phyloP scores from a whole-genome alignment of 1,140 invertebrate species.

The Drosophila orena region DNA sequence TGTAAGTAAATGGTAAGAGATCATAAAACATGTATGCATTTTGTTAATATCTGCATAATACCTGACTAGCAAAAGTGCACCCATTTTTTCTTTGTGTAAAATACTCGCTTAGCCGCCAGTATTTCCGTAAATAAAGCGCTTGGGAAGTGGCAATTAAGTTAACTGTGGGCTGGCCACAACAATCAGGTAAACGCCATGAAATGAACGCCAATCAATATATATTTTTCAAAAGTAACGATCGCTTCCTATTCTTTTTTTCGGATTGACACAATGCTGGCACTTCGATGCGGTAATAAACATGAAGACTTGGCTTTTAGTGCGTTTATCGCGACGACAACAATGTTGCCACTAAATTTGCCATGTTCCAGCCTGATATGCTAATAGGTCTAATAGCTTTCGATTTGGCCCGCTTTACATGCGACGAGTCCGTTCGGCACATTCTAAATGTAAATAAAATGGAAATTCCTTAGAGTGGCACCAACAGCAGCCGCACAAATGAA shows the following conservation, averaged over 20 bases:
- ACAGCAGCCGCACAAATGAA: conserved; percentile 16
- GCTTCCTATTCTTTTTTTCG: conserved; percentile 27
- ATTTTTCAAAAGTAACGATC: conserved; percentile 8
- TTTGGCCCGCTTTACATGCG: conserved; percentile 57
- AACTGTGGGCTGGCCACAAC: conserved; percentile 33
- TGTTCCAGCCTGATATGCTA: conserved; percentile 55
- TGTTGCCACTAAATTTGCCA: conserved; percentile 52
- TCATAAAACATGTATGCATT: too few relatives aligned
- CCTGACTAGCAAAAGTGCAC: not conserved
- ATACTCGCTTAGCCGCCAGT: conserved; percentile 35
- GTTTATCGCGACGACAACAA: conserved; percentile 36
- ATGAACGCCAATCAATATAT: conserved; percentile 10
- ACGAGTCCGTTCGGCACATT: conserved; percentile 60
- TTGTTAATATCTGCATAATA: too few relatives aligned
- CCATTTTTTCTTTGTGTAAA: conserved; percentile 10
- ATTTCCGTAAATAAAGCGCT: conserved; percentile 60
- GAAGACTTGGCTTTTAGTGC: not conserved
- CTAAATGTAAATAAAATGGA: conserved; percentile 79
- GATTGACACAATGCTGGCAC: not conserved
- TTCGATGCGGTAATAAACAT: conserved; percentile 34
- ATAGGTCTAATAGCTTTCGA: conserved; percentile 75
- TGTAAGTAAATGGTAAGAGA: too few relatives aligned
- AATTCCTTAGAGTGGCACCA: conserved; percentile 63
- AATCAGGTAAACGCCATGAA: conserved; percentile 32
- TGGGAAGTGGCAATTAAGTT: conserved; percentile 52